Percentiles rank a stretch among this genome's conserved stretches.
Conservation (phyloP, 1,140 invertebrate species). For the Pseudomyrmex gracilis region DNA sequence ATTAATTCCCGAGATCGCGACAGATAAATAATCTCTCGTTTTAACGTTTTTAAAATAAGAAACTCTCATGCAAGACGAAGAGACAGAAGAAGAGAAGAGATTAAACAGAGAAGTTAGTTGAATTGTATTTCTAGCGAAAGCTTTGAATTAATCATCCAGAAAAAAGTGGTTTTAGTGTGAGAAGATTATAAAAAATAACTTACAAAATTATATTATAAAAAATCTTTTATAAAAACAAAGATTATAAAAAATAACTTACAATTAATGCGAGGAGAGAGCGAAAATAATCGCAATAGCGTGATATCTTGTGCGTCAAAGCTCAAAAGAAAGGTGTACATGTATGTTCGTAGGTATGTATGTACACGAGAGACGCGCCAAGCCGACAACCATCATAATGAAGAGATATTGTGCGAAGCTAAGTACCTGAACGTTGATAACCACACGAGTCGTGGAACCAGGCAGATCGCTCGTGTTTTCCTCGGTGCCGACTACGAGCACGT, state of each 20-base stretch:
- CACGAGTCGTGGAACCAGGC: constrained; percentile 90
- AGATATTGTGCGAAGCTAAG: constrained; percentile 61
- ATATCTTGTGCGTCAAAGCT: no score
- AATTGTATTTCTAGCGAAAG: background rate
- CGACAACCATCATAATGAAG: background rate
- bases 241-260: no score
- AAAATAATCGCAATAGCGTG: no score
- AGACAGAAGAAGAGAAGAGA: background rate
- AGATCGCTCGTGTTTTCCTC: constrained; percentile 91
- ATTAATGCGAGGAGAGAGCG: no score
- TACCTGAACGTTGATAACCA: constrained; percentile 92
- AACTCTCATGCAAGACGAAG: background rate
- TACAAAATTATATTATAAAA: no score
- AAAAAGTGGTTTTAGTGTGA: no score
- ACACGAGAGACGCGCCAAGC: background rate
- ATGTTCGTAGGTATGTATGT: no score
- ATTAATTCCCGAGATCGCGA: constrained; percentile 17
- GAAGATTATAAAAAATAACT: no score
- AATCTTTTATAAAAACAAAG: no score
- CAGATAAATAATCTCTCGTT: constrained; percentile 24
- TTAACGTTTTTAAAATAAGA: constrained; percentile 24
- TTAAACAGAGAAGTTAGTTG: no score
- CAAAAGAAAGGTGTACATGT: background rate
- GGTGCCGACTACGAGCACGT: constrained; percentile 92
- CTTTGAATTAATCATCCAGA: background rate